Evolutionary conservation across 2,888 invertebrate genomes (phyloP), one percentile per base, ranked within the genome.

Genomic region (Thymelicus sylvestris): DNA sequence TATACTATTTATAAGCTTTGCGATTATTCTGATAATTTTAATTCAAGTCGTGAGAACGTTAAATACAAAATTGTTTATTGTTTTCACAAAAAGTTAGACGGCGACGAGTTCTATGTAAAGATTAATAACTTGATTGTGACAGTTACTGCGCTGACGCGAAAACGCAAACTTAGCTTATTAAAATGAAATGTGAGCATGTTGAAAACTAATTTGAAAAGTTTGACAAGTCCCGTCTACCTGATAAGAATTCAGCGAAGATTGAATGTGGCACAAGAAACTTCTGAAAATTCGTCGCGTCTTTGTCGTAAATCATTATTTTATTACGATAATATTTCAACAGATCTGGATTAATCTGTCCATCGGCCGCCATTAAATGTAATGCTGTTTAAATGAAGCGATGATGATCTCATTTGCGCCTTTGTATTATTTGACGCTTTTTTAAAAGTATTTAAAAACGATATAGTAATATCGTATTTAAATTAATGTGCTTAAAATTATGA

Each of bases 131-230:
- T 55, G 52, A 71, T 60, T 70, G 64, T 71, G 61, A 66, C 70
- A 60, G 70, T 60, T 66, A 61, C 70, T 59, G 44, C 41, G 44
- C 66, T 66, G 61, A 66, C 44, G 61, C 31, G 66, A 66, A 66
- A 66, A 66, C 61, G 65, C 66, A 66, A 71, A 66, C 62, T 71
- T 71, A 39, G 68, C 63, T 69, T 69, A 71, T 55, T 60, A 59
- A 67, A 71, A 62, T 71, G 57, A 73, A 80, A 80, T 79, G 79
- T 77, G 78, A 78, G 78, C 81, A 83, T 83, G 80, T 85, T 83
- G 80, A 80, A 86, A 88, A 86, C 81, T 85, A 86, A 90, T 91
- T 89, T 87, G 76, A 87, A 88, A 90, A 90, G 86, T 90, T 90
- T 88, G 86, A 87, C 86, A 85, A 83, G 84, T 73, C 83, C 83